Base-by-base conservation (phyloP, 2,113 vertebrate genomes). In the Plotosus lineatus region DNA sequence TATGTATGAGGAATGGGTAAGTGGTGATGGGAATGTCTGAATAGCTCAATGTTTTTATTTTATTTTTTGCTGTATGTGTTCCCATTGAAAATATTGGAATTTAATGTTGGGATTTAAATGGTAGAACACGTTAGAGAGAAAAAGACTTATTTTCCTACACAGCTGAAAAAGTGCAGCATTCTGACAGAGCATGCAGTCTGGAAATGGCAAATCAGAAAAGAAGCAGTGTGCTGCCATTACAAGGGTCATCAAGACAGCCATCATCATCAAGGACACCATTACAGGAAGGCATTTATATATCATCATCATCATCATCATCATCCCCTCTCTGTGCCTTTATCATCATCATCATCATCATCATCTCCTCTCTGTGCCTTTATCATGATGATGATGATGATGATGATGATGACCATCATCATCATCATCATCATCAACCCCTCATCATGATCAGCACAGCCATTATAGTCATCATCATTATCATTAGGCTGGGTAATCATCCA, bases 381-480 rank as follows among this genome's bases (percentile, higher is more conserved):
- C 40, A 69, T 69, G 12, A 69, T 69, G 19, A 83, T 82, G 79
- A 81, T 78, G 83, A 84, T 69, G 12, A 69, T 69, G 19, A 83
- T 82, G 79, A 81, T 78, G 83, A 84, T 85, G 80, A 87, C 80
- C 82, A 87, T 83, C 82, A 83, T 82, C 81, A 81, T 78, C 84
- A 84, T 85, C 82, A 87, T 82, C 82, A 87, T 85, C 82, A 88
- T 83, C 85, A 86, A 86, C 87, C 89, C 87, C 87, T 89, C 89
- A 90, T 87, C 90, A 92, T 85, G 91, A 88, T 80, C 86, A 88
- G 87, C 87, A 86, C 87, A 84, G 90, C 90, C 88, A 92, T 91
- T 92, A 91, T 77, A 92, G 90, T 94, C 93, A 93, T 94, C 92
- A 93, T 94, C 89, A 89, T 89, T 88, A 94, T 92, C 92, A 93